Evolutionary conservation across 2,797 vertebrate genomes (phyloP).

Genomic region (Sebastes kiyomatsui): DNA sequence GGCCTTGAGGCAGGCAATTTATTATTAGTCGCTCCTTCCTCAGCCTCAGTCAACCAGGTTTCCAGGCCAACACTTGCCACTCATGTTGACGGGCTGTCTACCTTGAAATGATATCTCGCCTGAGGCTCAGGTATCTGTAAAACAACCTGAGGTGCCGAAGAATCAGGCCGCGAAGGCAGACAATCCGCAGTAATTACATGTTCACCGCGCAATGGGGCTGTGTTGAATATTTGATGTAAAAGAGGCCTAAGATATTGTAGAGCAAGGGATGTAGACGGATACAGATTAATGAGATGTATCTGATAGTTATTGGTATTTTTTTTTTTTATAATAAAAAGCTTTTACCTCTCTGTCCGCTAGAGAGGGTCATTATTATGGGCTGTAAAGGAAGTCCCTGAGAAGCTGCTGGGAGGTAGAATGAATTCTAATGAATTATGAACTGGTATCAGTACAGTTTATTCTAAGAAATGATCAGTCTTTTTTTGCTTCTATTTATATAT

Average conservation of each 20-base stretch:
- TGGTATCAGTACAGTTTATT: background rate
- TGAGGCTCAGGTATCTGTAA: conserved; percentile 32
- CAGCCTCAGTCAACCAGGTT: conserved; percentile 19
- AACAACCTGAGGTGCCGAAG: conserved; percentile 4
- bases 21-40: conserved; percentile 26
- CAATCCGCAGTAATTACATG: conserved; percentile 15
- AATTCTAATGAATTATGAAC: conserved; percentile 1
- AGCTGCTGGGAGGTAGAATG: background rate
- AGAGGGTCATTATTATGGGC: conserved; percentile 21
- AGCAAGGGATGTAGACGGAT: background rate
- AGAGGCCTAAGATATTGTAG: background rate
- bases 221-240: conserved; percentile 1
- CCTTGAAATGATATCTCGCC: conserved; percentile 37
- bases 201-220: background rate
- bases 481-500: background rate
- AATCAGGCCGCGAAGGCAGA: background rate
- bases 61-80: conserved; percentile 24
- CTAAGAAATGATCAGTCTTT: background rate
- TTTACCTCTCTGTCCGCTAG: background rate
- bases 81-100: conserved; percentile 37
- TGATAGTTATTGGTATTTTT: conserved; percentile 20
- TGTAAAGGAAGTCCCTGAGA: conserved; percentile 8
- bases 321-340: conserved; percentile 10
- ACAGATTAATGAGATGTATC: conserved; percentile 26
- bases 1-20: conserved; percentile 22